A percentile compares a stretch with the other conserved stretches of the same genome.
Evolutionary conservation across 1,140 invertebrate genomes (phyloP).

Genomic region (Littorina saxatilis): DNA sequence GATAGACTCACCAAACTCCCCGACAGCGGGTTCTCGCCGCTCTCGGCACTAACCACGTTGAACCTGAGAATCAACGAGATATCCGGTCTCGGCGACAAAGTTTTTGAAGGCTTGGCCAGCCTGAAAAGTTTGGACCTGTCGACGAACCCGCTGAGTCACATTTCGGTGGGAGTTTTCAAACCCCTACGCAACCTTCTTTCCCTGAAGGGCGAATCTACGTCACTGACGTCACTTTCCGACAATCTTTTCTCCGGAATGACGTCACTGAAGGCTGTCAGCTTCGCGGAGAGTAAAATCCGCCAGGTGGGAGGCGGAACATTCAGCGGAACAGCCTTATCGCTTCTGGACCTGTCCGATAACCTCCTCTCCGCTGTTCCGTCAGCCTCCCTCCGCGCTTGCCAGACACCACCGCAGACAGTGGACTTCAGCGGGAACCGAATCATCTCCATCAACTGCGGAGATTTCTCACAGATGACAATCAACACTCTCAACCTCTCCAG

Average conservation of each 20-base stretch:
- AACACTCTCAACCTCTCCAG: constrained; percentile 31
- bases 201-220: constrained; percentile 50
- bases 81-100: constrained; percentile 30
- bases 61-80: constrained; percentile 53
- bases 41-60: constrained; percentile 42
- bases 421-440: constrained; percentile 41
- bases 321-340: constrained; percentile 44
- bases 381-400: constrained; percentile 22
- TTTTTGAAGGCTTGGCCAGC: constrained; percentile 54
- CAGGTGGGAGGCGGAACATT: constrained; percentile 47
- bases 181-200: constrained; percentile 39
- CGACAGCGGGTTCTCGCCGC: constrained; percentile 42
- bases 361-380: constrained; percentile 49
- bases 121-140: constrained; percentile 49
- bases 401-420: constrained; percentile 9
- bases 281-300: constrained; percentile 43
- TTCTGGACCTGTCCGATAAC: constrained; percentile 56
- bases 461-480: constrained; percentile 28
- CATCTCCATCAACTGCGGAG: constrained; percentile 12
- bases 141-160: constrained; percentile 46
- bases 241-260: constrained; percentile 47
- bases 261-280: constrained; percentile 47
- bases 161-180: constrained; percentile 46
- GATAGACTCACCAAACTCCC: constrained; percentile 40
- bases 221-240: constrained; percentile 41